A percentile compares a stretch with the other conserved stretches of the same genome.
These are phyloP conservation scores for Melanophora roralis DNA, from an alignment of 2,888 invertebrate species.

Conservation along the genomic window DNA sequence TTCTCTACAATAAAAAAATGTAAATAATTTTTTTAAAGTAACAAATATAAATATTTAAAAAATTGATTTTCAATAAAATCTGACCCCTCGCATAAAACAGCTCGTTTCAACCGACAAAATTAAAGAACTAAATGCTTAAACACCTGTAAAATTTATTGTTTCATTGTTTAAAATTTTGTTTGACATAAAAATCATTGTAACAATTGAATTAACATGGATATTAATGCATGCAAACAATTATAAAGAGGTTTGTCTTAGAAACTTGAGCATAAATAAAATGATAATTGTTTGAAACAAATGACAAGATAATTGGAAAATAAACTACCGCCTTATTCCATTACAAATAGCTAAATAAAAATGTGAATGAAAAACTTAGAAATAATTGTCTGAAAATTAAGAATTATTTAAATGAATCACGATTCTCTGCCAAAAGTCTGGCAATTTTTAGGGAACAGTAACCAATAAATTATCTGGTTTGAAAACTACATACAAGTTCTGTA, in stretches of 20 bases:
- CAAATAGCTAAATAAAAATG: not conserved
- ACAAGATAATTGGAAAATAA: constrained; percentile 38
- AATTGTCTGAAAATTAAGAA: not conserved
- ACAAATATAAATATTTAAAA: not conserved
- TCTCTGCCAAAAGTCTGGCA: not conserved
- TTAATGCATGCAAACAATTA: not conserved
- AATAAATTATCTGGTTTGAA: no score
- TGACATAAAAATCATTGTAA: not conserved
- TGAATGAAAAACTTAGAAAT: constrained; percentile 2
- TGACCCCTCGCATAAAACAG: no score
- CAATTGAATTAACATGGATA: not conserved
- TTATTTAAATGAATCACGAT: constrained; percentile 17
- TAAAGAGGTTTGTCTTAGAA: not conserved
- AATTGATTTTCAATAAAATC: no score
- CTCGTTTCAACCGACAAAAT: not conserved
- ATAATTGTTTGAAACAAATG: constrained; percentile 17
- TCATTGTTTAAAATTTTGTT: not conserved
- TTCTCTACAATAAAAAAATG: no score
- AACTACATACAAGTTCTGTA: no score
- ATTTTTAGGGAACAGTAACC: constrained; percentile 9
- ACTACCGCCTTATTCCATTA: not conserved
- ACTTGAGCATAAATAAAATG: constrained; percentile 23
- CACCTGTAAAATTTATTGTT: not conserved
- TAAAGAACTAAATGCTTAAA: not conserved
- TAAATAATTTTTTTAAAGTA: no score